A percentile compares a stretch with the other conserved stretches of the same genome.
These are phyloP conservation scores for Lasiurus cinereus DNA, from an alignment of 2,113 vertebrate genomes.

Conservation along the genomic window DNA sequence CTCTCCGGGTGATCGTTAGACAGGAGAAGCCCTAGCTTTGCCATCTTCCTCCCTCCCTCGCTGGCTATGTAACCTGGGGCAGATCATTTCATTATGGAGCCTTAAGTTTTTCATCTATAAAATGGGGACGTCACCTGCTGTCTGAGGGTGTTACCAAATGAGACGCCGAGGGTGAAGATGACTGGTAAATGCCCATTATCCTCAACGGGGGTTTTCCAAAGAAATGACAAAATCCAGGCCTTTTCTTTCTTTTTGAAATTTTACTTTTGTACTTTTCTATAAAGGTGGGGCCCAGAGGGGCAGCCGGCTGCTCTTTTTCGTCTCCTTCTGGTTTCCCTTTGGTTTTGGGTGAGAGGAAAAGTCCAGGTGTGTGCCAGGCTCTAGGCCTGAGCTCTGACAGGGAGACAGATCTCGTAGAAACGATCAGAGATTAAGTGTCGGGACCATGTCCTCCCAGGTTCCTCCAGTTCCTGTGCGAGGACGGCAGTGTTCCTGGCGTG, in stretches of 20 bases:
- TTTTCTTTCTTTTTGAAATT: neutral
- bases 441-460: conserved; percentile 9
- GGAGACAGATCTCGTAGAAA: neutral
- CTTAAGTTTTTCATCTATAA: neutral
- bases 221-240: neutral
- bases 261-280: neutral
- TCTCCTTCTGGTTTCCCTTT: neutral
- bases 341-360: conserved; percentile 19
- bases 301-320: neutral
- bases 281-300: neutral
- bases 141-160: neutral
- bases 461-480: neutral
- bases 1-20: neutral
- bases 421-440: neutral
- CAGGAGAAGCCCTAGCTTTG: neutral
- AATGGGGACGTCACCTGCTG: neutral
- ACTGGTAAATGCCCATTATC: neutral
- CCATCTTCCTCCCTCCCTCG: neutral
- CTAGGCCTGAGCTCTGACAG: neutral
- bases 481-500: neutral
- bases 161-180: neutral
- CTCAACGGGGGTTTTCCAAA: conserved; percentile 28
- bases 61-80: neutral
- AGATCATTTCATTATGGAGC: conserved; percentile 20
- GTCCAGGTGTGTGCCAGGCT: neutral